Evolutionary conservation across 1,140 invertebrate species (phyloP), one percentile per base, ranked within the genome.

Genomic region (Wasmannia auropunctata): DNA sequence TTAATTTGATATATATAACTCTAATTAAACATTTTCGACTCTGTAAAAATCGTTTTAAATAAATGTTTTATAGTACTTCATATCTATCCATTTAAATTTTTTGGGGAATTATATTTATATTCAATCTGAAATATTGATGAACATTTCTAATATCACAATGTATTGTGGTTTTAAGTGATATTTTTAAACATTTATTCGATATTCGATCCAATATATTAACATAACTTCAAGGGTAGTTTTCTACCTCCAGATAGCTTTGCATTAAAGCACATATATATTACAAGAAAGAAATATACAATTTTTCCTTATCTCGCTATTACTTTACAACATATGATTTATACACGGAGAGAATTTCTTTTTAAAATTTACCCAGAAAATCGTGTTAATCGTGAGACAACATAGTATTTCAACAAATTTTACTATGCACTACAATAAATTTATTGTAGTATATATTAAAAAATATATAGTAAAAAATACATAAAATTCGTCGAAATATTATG

Each of bases 21-120:
- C 1, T n/a, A 19, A 31, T 43, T 14, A 51, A 76, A 76, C 31
- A 60, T 25, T 31, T 7, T 8, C 19, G 10, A 54, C 6, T 51
- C 5, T 51, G 49, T 51, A 54, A 54, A 69, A 67, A 37, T 37
- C n/a, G 54, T 51, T 80, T 51, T 16, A n/a, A 28, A 69, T 37
- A 28, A 80, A 54, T 7, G 22, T 54, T 77, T 67, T 51, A 49
- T 40, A 16, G 7, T 37, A 69, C 37, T 65, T 79, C n/a, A 46
- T 19, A 49, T 4, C 16, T 19, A 62, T 28, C 2, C 2, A 76
- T 79, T 31, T 3, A 49, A 16, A 65, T 49, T 65, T 77, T 46
- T 62, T 5, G 10, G 14, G 22, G n/a, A n/a, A n/a, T n/a, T n/a
- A n/a, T n/a, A 49, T 46, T 62, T 77, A 77, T 46, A n/a, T 77